Conservation (phyloP, 2,797 vertebrate species). For the Valencia hispanica region DNA sequence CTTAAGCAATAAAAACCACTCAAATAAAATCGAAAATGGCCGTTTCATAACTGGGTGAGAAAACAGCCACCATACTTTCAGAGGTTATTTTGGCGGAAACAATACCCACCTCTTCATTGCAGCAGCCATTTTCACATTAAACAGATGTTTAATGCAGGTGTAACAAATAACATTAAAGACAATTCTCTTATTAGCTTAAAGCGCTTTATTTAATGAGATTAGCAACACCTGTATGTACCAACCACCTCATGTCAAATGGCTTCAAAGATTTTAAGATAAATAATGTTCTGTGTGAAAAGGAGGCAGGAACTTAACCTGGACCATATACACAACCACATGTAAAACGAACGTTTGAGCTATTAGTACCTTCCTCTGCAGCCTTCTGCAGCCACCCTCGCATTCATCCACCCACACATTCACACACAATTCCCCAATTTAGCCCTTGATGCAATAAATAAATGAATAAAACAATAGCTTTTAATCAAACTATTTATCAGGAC, state of each 20-base stretch:
- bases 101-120: background rate
- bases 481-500: background rate
- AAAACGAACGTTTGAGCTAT: background rate
- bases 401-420: background rate
- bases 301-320: background rate
- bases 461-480: background rate
- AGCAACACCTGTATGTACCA: background rate
- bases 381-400: background rate
- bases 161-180: background rate
- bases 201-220: background rate
- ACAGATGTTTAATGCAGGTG: background rate
- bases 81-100: background rate
- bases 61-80: background rate
- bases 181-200: background rate
- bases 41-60: background rate
- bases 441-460: background rate
- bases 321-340: background rate
- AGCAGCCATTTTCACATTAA: background rate
- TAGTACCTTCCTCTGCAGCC: background rate
- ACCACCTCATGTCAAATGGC: background rate
- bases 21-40: background rate
- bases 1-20: background rate
- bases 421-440: background rate
- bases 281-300: background rate
- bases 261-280: background rate